A percentile compares a stretch with the other conserved stretches of the same genome.
Conservation (phyloP, 2,113 vertebrate species). For the Ia io region DNA sequence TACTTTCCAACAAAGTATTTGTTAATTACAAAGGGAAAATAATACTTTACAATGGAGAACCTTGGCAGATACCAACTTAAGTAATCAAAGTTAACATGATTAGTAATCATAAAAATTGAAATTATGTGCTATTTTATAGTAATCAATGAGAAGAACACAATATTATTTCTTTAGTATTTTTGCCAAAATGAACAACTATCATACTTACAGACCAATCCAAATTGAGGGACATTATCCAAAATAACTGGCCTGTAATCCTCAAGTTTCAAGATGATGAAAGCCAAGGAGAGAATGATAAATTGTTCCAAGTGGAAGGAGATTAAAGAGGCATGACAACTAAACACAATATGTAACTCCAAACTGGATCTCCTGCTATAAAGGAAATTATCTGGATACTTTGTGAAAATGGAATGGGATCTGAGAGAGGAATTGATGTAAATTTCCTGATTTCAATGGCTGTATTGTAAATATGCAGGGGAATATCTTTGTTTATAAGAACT, state of each 20-base stretch:
- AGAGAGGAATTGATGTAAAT: background rate
- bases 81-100: background rate
- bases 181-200: background rate
- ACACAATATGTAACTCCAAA: background rate
- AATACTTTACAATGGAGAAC: background rate
- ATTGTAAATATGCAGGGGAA: background rate
- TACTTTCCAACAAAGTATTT: background rate
- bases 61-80: background rate
- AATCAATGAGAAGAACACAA: background rate
- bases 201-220: background rate
- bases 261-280: conserved; percentile 34
- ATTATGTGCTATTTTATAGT: background rate
- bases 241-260: background rate
- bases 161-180: background rate
- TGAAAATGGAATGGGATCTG: background rate
- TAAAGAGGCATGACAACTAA: background rate
- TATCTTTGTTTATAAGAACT: background rate
- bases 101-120: background rate
- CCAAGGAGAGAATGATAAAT: background rate
- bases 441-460: background rate
- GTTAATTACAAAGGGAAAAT: background rate
- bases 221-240: background rate
- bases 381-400: background rate
- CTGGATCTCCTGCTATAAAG: background rate
- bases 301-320: background rate